Conservation (phyloP, 2,888 invertebrate species). For the Cosmia trapezina region DNA sequence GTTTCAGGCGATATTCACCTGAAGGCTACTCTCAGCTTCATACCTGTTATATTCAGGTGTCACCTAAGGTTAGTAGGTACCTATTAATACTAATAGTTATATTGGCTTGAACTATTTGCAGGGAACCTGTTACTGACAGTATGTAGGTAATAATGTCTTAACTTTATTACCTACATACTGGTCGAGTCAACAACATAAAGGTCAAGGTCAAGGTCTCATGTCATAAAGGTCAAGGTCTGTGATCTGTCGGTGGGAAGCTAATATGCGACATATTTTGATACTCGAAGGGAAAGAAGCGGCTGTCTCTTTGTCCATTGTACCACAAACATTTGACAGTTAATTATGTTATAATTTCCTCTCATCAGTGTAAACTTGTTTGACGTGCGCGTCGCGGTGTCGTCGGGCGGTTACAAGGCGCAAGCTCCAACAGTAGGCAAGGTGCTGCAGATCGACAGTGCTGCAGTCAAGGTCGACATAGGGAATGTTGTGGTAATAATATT, state of each 20-base stretch:
- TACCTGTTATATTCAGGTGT: conserved; percentile 21
- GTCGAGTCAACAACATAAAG: too few species aligned
- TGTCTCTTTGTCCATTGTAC: not conserved
- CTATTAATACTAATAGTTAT: not conserved
- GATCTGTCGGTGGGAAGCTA: not conserved
- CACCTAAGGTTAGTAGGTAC: conserved; percentile 43
- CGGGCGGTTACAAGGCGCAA: conserved; percentile 2
- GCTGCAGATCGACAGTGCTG: conserved; percentile 36
- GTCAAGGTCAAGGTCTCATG: too few species aligned
- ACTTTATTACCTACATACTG: too few species aligned
- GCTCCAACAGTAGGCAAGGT: conserved; percentile 19
- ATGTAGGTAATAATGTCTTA: not conserved
- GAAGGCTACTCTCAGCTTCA: conserved; percentile 13
- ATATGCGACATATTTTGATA: too few species aligned
- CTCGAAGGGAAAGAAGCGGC: not conserved
- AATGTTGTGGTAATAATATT: conserved; percentile 31
- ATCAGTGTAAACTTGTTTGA: conserved; percentile 28
- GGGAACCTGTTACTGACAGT: not conserved
- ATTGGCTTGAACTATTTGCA: not conserved
- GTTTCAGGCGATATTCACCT: conserved; percentile 48
- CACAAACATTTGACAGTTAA: not conserved
- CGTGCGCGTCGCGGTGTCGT: conserved; percentile 11
- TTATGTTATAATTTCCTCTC: not conserved
- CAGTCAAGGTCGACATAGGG: conserved; percentile 13
- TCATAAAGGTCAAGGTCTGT: not conserved